Evolutionary conservation across 1,140 invertebrate genomes (phyloP).

Genomic region (Liolophura sinensis): DNA sequence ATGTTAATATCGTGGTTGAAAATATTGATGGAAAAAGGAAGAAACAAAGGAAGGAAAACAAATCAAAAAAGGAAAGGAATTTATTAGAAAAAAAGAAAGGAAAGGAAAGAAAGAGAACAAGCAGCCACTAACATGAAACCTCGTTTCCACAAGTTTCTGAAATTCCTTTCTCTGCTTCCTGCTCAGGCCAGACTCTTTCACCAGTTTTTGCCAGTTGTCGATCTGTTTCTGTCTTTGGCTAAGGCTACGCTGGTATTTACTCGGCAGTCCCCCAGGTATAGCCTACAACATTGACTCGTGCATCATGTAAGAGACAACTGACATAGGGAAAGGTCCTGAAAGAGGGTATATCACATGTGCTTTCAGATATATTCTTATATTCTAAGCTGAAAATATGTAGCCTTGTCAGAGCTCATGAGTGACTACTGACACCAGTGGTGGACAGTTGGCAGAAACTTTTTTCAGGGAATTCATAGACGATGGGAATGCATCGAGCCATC

Average conservation of each 20-base stretch:
- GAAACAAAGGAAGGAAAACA: neutral
- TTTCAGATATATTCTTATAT: too few species aligned
- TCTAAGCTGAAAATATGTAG: too few species aligned
- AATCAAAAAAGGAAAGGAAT: neutral
- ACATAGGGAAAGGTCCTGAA: too few species aligned
- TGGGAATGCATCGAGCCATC: too few species aligned
- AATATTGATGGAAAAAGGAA: neutral
- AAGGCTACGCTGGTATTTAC: conserved; percentile 43
- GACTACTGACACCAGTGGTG: too few species aligned
- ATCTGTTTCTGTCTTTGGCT: conserved; percentile 43
- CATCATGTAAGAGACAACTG: too few species aligned
- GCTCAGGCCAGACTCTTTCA: conserved; percentile 48
- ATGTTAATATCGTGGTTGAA: neutral
- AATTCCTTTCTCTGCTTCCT: conserved; percentile 51
- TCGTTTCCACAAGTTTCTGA: conserved; percentile 47
- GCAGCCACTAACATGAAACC: conserved; percentile 45
- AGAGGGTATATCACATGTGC: too few species aligned
- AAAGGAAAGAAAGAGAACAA: neutral
- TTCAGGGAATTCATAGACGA: too few species aligned
- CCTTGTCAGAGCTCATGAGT: too few species aligned
- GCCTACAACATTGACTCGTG: conserved; percentile 12
- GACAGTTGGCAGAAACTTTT: too few species aligned
- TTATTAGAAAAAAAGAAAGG: neutral
- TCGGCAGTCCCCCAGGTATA: conserved; percentile 46
- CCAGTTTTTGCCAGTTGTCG: conserved; percentile 51